These are phyloP conservation scores for Gallinago media DNA, from an alignment of 2,113 vertebrate genomes.

Conservation along the genomic window DNA sequence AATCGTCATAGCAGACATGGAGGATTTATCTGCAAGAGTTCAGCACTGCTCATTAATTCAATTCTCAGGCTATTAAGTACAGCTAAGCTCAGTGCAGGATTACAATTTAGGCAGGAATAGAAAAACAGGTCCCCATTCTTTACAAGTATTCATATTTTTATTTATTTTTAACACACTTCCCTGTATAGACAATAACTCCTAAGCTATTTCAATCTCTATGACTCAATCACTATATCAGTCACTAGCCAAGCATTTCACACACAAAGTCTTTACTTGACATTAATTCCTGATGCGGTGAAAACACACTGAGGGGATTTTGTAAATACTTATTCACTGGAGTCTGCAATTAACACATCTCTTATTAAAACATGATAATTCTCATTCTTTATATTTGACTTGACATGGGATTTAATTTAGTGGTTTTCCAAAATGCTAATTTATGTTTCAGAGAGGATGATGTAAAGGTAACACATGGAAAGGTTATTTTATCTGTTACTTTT, in stretches of 20 bases:
- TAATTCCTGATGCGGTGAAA: not conserved
- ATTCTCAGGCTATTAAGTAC: not conserved
- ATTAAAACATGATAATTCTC: not conserved
- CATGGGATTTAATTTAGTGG: not conserved
- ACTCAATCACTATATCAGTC: constrained; percentile 16
- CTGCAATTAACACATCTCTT: not conserved
- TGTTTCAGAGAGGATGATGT: not conserved
- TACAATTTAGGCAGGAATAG: not conserved
- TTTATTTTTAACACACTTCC: constrained; percentile 23
- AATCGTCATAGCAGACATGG: not conserved
- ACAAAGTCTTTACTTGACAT: not conserved
- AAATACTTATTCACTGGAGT: not conserved
- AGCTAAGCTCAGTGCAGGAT: not conserved
- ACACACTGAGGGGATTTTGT: not conserved
- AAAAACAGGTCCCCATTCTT: not conserved
- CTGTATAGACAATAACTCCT: not conserved
- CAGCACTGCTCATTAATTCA: constrained; percentile 8
- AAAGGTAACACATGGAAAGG: not conserved
- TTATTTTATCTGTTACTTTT: not conserved
- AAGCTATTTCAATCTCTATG: not conserved
- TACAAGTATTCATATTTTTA: not conserved
- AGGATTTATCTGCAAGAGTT: not conserved
- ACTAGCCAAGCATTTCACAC: constrained; percentile 6
- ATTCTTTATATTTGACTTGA: not conserved
- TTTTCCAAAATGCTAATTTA: not conserved